Evolutionary conservation across 2,888 invertebrate genomes (phyloP).

Genomic region (Calameuta pallipes): DNA sequence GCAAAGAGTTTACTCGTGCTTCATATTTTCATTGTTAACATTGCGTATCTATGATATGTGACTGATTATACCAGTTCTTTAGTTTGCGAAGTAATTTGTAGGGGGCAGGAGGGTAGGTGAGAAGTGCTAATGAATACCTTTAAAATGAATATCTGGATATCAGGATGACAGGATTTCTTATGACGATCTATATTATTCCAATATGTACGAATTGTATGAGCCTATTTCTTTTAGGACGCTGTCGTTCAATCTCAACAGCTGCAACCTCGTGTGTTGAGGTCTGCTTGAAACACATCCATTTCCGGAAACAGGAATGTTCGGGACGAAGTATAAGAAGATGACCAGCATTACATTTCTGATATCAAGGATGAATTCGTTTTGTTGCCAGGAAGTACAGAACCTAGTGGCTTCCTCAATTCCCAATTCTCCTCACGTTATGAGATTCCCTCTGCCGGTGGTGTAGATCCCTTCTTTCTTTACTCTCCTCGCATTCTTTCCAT

Average conservation of each 20-base stretch:
- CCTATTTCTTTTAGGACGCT: not conserved
- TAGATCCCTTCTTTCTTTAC: not conserved
- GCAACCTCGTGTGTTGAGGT: not conserved
- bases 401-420: not conserved
- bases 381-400: not conserved
- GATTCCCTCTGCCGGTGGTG: not conserved
- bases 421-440: not conserved
- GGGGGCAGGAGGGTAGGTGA: not conserved
- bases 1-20: not conserved
- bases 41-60: not conserved
- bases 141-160: not conserved
- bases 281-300: not conserved
- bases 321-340: not conserved
- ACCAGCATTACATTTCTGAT: not conserved
- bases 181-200: not conserved
- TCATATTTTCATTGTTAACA: not conserved
- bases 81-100: not conserved
- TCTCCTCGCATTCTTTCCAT: not conserved
- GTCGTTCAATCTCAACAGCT: not conserved
- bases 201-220: not conserved
- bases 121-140: not conserved
- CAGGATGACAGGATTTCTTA: not conserved
- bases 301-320: not conserved
- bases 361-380: not conserved
- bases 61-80: not conserved